Evolutionary conservation across 1,140 invertebrate species (phyloP), one percentile per base, ranked within the genome.

Genomic region (Plectus sambesii): DNA sequence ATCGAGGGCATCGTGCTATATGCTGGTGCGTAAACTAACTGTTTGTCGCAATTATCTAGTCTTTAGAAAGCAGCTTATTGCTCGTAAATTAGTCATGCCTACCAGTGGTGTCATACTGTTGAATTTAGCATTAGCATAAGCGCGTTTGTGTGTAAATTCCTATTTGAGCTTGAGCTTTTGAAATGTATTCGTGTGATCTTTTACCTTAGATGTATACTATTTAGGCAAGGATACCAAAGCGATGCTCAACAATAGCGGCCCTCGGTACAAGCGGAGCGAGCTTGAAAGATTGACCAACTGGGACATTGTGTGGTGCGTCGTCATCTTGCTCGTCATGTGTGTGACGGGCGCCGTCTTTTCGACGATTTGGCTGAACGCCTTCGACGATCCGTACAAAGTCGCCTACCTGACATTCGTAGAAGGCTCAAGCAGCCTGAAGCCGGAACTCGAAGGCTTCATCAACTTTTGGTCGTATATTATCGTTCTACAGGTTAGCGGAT

Each of bases 1-100:
- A 79, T 94, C 30, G 90, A 97, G 70, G 92, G 92, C 47, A 83
- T 98, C 60, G 88, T 96, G 30, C 83, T 98, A 24, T 97, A 96
- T 77, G 87, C 90, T 49, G 87, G 82, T 82, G 70, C 72, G 56
- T 33, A 46, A n/a, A 47, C 12, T 33, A 17, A 12, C 17, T 33
- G 12, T 33, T 17, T 33, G 30, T 33, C 12, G 17, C 12, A 33
- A 33, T 33, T 33, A 17, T 17, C 17, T n/a, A 35, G 53, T 9
- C 8, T 35, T 36, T 27, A 23, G 41, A 17, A 17, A 39, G 5
- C 15, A 50, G 15, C 55, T 47, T n/a, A 30, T 22, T 49, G n/a
- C 58, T n/a, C 12, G 19, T 29, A 54, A 55, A 48, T 37, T 49
- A 55, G 42, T 47, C 35, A n/a, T 48, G 25, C 55, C 26, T 26